Conservation (phyloP, 2,797 vertebrate genomes). For the Myotis pilosus region DNA sequence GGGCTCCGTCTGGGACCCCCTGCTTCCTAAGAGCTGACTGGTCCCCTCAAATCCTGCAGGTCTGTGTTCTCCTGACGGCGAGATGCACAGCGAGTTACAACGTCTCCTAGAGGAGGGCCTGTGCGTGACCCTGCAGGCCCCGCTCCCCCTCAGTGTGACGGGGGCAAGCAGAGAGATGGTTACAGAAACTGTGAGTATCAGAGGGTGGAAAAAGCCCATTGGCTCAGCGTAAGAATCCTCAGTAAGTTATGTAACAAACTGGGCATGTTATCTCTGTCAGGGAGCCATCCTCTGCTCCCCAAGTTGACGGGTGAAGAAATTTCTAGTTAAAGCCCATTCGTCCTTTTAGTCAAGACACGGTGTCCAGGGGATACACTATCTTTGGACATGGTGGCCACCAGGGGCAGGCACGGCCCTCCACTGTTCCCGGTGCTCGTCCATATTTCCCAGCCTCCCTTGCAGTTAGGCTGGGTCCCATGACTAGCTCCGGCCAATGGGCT, state of each 20-base stretch:
- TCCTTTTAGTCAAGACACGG: fast-evolving
- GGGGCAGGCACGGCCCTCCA: background rate
- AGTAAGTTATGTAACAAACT: background rate
- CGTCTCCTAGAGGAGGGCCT: no score
- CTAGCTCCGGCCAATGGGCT: background rate
- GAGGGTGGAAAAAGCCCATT: background rate
- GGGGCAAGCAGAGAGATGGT: background rate
- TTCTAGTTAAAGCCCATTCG: background rate
- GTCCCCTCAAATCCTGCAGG: background rate
- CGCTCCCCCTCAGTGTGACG: fast-evolving
- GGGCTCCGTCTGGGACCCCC: fast-evolving
- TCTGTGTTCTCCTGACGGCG: background rate
- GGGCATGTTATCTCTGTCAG: fast-evolving
- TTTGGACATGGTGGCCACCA: background rate
- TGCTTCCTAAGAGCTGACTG: background rate
- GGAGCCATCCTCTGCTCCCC: background rate
- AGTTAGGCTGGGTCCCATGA: background rate
- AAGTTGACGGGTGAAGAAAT: background rate
- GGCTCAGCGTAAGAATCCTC: background rate
- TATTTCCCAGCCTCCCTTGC: slow-evolving; percentile 18
- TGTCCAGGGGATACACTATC: background rate
- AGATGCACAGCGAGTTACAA: fast-evolving
- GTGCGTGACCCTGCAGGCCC: background rate
- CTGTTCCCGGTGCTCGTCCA: fast-evolving
- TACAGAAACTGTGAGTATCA: background rate